Conservation (phyloP, 2,113 vertebrate genomes). For the Smithornis capensis region DNA sequence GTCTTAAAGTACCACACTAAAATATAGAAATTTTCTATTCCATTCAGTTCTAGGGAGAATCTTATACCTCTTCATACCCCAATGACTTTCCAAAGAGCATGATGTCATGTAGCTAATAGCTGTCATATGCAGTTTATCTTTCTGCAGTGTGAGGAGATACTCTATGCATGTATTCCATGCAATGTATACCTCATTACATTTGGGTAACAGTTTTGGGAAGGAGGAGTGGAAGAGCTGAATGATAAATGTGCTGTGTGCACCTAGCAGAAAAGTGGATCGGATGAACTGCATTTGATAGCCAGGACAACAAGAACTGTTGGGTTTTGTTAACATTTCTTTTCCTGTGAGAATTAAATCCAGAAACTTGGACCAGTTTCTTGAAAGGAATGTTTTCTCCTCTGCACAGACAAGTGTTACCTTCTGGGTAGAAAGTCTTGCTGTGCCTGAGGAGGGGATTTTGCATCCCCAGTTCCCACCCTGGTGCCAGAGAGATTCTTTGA, state of each 20-base stretch:
- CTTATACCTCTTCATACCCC: neutral
- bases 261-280: neutral
- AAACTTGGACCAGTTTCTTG: conserved; percentile 9
- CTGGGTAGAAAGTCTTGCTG: conserved; percentile 4
- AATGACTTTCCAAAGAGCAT: neutral
- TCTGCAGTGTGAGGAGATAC: neutral
- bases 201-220: neutral
- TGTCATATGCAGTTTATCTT: neutral
- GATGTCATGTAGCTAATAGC: neutral
- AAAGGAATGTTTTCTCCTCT: conserved; percentile 36
- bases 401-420: conserved; percentile 19
- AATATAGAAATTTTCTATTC: neutral
- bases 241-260: neutral
- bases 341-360: conserved; percentile 56
- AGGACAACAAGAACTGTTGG: neutral
- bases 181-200: neutral
- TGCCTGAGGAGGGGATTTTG: conserved; percentile 9
- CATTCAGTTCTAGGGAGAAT: neutral
- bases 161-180: neutral
- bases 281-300: neutral
- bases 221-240: neutral
- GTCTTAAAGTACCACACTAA: neutral
- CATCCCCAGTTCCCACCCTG: neutral
- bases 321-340: neutral
- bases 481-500: conserved; percentile 40